Evolutionary conservation across 2,888 invertebrate species (phyloP).

Genomic region (Erebia ligea): DNA sequence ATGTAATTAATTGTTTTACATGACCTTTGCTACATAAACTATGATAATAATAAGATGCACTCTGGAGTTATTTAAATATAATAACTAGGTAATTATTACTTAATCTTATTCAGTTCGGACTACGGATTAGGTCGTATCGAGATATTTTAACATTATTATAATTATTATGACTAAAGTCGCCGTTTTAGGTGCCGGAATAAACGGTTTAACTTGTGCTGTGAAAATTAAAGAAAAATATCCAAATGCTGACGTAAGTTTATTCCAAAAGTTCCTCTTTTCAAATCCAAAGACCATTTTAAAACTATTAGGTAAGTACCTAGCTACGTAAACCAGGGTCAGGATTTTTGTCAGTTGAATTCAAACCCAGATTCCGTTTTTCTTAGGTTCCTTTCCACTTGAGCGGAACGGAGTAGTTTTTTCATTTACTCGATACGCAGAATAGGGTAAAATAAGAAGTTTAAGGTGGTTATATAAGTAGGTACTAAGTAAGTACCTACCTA

Average conservation of each 20-base stretch:
- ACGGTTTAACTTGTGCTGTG: constrained; percentile 87
- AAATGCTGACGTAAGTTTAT: constrained; percentile 60
- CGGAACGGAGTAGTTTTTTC: no score
- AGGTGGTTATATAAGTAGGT: no score
- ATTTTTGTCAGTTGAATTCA: no score
- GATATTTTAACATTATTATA: no score
- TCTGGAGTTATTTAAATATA: neutral
- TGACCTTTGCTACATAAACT: constrained; percentile 7
- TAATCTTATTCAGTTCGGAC: neutral
- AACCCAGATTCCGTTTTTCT: no score
- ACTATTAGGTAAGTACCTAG: no score
- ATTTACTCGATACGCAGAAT: no score
- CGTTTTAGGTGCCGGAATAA: constrained; percentile 90
- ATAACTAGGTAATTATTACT: neutral
- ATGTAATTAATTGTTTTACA: neutral
- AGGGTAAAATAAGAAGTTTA: no score
- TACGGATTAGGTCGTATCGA: neutral
- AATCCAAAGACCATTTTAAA: neutral
- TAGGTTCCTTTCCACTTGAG: no score
- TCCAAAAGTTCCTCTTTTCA: neutral
- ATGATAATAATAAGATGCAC: constrained; percentile 13
- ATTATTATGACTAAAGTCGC: constrained; percentile 72
- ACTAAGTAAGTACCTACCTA: no score
- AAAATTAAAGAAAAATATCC: constrained; percentile 85
- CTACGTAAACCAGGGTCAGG: no score